Base-by-base conservation (phyloP, 2,113 vertebrate species). In the Ovis canadensis region DNA sequence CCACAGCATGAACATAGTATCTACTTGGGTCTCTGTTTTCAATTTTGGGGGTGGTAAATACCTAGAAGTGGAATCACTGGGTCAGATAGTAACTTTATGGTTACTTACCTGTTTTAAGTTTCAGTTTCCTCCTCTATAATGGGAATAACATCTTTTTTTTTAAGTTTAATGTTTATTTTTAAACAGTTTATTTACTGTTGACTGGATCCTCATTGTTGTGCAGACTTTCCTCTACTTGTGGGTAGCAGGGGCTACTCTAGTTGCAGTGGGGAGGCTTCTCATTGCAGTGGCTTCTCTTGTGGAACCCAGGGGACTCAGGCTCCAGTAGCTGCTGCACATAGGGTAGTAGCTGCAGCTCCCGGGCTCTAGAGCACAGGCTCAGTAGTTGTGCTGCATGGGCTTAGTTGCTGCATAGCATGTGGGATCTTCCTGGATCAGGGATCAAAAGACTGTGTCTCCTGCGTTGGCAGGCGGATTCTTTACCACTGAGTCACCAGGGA, bases 271-370 rank as follows among this genome's bases (percentile, higher is more conserved):
- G n/a, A 71, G n/a, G 64, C 17, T 67, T 71, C 64, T 71, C n/a
- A 21, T 3, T 6, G 64, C 17, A 71, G n/a, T 36, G 64, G 64
- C 19, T 36, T 71, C 64, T 21, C n/a, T 71, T 71, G 64, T 36
- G 64, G 64, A 71, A 36, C n/a, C 3, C n/a, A 21, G n/a, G n/a
- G 64, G 33, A 71, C 17, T 21, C n/a, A 36, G n/a, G n/a, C 64
- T 36, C 36, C 17, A 71, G 64, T 21, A 71, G n/a, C 5, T 71
- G n/a, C 16, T 71, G 62, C 33, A 10, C n/a, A 5, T 36, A 16
- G n/a, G 17, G 17, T 36, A 67, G n/a, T 11, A 21, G 31, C 36
- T 71, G n/a, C 2, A 2, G n/a, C 33, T 36, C 17, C n/a, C 0
- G 9, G 64, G 64, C 64, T 71, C 64, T 21, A 36, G 64, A 36